Conservation (phyloP, 2,113 vertebrate genomes). For the Cynocephalus volans region DNA sequence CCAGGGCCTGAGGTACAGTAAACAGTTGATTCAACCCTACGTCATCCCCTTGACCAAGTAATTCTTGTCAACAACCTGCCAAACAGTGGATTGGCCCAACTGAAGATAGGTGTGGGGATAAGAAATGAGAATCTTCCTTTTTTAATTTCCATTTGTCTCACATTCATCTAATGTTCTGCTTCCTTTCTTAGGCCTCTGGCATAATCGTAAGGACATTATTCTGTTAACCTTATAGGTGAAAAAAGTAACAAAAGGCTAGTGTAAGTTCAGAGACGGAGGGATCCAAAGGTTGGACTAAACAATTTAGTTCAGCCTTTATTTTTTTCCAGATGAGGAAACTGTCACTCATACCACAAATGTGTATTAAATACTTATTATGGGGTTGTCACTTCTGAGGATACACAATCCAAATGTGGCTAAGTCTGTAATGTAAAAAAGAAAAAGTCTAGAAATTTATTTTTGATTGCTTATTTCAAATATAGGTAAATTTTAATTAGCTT, state of each 20-base stretch:
- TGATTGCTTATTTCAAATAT: not conserved
- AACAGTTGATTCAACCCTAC: not conserved
- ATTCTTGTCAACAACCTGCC: not conserved
- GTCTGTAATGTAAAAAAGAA: not conserved
- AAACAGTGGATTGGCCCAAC: not conserved
- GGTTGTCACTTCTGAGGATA: not conserved
- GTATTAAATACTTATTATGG: not conserved
- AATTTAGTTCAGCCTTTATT: not conserved
- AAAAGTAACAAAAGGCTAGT: not conserved
- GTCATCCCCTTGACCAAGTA: not conserved
- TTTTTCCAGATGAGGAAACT: slow-evolving; percentile 29
- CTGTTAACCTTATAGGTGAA: not conserved
- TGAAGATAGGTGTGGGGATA: not conserved
- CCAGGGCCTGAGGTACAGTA: not conserved
- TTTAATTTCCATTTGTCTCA: not conserved
- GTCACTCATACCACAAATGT: not conserved
- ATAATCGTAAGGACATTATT: not conserved
- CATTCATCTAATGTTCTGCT: not conserved
- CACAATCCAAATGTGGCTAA: not conserved
- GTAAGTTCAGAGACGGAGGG: not conserved
- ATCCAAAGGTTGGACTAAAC: not conserved
- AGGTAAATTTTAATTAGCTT: not conserved
- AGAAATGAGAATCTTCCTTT: not conserved
- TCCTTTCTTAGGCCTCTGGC: not conserved
- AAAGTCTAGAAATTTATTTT: not conserved